Conservation (phyloP, 2,797 vertebrate genomes). For the Phylloscopus collybita region DNA sequence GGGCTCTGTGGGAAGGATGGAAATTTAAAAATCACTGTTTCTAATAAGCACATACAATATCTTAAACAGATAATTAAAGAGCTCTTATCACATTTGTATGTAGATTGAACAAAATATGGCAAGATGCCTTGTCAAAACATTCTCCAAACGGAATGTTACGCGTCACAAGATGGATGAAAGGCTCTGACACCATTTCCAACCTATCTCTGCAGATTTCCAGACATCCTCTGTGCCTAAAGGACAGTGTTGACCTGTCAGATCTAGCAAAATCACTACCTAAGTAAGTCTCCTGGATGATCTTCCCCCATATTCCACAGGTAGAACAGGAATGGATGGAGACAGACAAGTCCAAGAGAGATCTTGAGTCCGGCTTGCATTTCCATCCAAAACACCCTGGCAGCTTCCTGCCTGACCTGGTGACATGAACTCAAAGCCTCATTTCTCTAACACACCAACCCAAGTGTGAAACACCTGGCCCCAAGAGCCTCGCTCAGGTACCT, state of each 20-base stretch:
- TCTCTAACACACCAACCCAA: neutral
- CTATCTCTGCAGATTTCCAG: neutral
- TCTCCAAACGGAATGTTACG: neutral
- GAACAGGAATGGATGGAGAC: neutral
- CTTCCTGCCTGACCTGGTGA: neutral
- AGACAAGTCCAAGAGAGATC: neutral
- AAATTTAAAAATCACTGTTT: conserved; percentile 68
- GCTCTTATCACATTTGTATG: conserved; percentile 73
- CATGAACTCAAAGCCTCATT: neutral
- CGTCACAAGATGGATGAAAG: conserved; percentile 29
- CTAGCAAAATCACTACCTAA: neutral
- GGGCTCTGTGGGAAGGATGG: conserved; percentile 70
- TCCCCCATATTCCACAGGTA: neutral
- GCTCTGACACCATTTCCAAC: neutral
- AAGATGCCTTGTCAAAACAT: conserved; percentile 77
- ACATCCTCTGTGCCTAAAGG: neutral
- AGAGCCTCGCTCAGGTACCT: conserved; percentile 75
- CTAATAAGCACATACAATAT: conserved; percentile 76
- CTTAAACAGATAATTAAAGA: conserved; percentile 79
- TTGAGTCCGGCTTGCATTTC: rapidly evolving
- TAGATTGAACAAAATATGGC: conserved; percentile 76
- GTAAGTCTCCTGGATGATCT: neutral
- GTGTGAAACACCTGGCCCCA: neutral
- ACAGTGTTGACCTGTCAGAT: neutral
- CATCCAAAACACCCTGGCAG: neutral